These are phyloP conservation scores for Sinocyclocheilus anophthalmus DNA, from an alignment of 2,113 vertebrate species.

Conservation along the genomic window DNA sequence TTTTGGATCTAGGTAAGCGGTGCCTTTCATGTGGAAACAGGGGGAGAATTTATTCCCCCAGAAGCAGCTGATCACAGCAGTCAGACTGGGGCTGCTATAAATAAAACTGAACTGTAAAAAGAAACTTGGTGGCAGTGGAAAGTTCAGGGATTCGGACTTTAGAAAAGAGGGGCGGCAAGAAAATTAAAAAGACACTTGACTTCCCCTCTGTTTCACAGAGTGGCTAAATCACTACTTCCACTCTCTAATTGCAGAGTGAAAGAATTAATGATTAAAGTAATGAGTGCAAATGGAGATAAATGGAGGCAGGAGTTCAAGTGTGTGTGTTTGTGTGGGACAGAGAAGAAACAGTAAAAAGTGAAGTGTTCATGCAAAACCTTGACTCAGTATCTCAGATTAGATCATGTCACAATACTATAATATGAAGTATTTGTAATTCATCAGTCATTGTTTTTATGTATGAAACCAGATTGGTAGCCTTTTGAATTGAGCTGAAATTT, in stretches of 20 bases:
- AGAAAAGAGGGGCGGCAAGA: not conserved
- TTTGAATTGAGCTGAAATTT: not conserved
- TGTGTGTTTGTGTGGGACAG: slow-evolving; percentile 27
- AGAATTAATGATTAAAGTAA: slow-evolving; percentile 24
- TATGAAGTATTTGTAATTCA: not conserved
- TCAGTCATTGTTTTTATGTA: not conserved
- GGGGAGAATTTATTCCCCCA: not conserved
- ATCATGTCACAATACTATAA: not conserved
- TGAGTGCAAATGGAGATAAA: slow-evolving; percentile 57
- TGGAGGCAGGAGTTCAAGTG: slow-evolving; percentile 45
- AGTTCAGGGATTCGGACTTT: not conserved
- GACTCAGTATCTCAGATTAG: not conserved
- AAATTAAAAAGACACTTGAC: slow-evolving; percentile 13
- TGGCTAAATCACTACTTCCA: slow-evolving; percentile 47
- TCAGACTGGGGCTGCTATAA: not conserved
- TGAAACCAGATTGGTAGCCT: not conserved
- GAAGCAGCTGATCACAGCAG: not conserved
- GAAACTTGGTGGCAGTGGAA: not conserved
- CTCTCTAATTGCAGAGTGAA: slow-evolving; percentile 39
- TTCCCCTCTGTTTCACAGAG: not conserved
- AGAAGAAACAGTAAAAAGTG: not conserved
- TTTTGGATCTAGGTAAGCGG: not conserved
- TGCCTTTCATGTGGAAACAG: not conserved
- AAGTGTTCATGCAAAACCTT: not conserved
- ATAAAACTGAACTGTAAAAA: not conserved